phyloP scores from a whole-genome alignment of 1,140 invertebrate species.

The Drosophila pruinosa region DNA sequence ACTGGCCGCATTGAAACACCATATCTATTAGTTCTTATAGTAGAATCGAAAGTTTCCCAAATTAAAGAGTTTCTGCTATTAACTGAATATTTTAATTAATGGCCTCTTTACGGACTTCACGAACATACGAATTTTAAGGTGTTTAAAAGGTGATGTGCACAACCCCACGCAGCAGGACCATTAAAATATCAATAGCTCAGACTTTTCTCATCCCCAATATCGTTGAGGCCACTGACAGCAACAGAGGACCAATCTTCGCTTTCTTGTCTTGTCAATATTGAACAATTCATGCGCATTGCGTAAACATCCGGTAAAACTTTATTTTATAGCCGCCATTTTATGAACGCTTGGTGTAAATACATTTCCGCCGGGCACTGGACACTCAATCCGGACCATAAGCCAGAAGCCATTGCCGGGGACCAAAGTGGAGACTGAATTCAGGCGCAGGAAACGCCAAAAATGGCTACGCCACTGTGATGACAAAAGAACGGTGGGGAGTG shows the following conservation, averaged over 20 bases:
- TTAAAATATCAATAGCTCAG: slow-evolving; percentile 69
- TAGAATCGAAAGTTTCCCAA: no score
- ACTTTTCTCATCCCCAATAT: neutral
- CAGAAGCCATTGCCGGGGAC: neutral
- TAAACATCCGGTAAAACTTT: slow-evolving; percentile 81
- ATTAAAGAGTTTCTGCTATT: neutral
- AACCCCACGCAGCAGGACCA: slow-evolving; percentile 32
- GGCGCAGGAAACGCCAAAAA: slow-evolving; percentile 69
- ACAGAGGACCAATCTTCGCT: slow-evolving; percentile 50
- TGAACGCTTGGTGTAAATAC: slow-evolving; percentile 78
- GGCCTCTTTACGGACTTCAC: neutral
- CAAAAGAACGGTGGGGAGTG: slow-evolving; percentile 27
- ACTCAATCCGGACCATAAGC: slow-evolving; percentile 4
- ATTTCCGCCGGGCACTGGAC: slow-evolving; percentile 62
- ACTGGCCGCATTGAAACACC: no score
- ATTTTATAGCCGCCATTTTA: slow-evolving; percentile 80
- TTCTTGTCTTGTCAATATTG: slow-evolving; percentile 77
- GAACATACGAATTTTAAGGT: slow-evolving; percentile 5
- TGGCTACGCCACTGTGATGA: slow-evolving; percentile 62
- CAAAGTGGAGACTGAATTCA: slow-evolving; percentile 30
- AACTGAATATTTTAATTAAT: neutral
- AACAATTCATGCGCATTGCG: slow-evolving; percentile 79
- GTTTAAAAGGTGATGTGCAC: neutral
- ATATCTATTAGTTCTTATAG: no score
- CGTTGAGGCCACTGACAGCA: neutral